A percentile compares a stretch with the other conserved stretches of the same genome.
phyloP scores from a whole-genome alignment of 2,113 vertebrate genomes.

The Phoenicopterus ruber region DNA sequence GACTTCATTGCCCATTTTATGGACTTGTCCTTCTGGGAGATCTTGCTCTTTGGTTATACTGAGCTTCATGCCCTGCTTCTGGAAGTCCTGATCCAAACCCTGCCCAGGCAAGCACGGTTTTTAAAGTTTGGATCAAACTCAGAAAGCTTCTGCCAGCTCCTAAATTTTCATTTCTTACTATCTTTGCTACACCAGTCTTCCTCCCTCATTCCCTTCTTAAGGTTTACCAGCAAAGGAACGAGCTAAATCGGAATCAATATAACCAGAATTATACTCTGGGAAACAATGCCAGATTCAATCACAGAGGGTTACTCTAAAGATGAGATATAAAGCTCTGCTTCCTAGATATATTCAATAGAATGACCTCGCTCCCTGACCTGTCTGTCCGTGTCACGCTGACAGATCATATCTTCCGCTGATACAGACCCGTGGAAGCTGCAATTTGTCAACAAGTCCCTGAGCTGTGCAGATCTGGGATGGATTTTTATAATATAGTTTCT shows the following conservation, averaged over 20 bases:
- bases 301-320: background rate
- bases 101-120: background rate
- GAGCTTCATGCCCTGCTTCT: background rate
- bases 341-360: background rate
- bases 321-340: background rate
- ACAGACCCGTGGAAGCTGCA: background rate
- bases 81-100: background rate
- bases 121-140: background rate
- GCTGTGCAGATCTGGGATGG: background rate
- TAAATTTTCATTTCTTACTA: background rate
- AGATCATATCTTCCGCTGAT: slow-evolving; percentile 6
- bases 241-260: slow-evolving; percentile 11
- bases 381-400: background rate
- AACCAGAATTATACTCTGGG: background rate
- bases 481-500: slow-evolving; percentile 1
- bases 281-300: slow-evolving; percentile 29
- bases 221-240: background rate
- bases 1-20: background rate
- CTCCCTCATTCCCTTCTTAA: background rate
- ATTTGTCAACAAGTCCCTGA: slow-evolving; percentile 25
- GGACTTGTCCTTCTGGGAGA: background rate
- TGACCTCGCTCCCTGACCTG: background rate
- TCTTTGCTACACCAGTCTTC: background rate
- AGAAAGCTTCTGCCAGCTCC: background rate
- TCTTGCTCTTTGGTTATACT: background rate